Conservation (phyloP, 2,113 vertebrate species). For the Eclectus roratus region DNA sequence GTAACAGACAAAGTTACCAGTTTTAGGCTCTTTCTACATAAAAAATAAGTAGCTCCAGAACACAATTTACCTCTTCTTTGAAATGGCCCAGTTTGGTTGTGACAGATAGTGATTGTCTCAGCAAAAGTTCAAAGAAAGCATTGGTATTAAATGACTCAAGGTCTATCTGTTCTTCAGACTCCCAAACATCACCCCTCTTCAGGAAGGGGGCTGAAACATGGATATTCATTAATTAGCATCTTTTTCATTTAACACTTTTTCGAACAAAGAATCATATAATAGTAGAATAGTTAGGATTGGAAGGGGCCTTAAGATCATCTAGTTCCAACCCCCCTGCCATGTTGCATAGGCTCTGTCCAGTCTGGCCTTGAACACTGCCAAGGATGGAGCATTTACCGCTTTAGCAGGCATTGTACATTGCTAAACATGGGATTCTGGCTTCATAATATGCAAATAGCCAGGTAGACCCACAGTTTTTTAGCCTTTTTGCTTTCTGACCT, state of each 20-base stretch:
- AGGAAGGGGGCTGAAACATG: background rate
- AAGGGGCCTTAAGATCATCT: background rate
- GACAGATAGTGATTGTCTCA: slow-evolving; percentile 83
- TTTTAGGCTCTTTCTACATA: background rate
- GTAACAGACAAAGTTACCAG: rapidly evolving
- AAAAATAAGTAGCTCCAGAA: background rate
- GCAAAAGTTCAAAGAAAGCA: slow-evolving; percentile 83
- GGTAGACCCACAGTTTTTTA: background rate
- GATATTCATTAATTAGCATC: background rate
- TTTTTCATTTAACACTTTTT: background rate
- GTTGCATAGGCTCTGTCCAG: background rate
- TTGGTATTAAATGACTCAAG: slow-evolving; percentile 85
- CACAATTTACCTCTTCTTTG: slow-evolving; percentile 79
- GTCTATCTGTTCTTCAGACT: slow-evolving; percentile 83
- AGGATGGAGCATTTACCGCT: background rate
- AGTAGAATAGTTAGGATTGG: background rate
- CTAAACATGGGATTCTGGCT: background rate
- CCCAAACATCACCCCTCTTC: slow-evolving; percentile 71
- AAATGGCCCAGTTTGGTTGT: slow-evolving; percentile 80
- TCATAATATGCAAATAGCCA: background rate
- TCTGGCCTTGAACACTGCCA: background rate
- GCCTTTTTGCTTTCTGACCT: background rate
- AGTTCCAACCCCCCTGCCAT: background rate
- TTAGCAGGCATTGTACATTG: background rate
- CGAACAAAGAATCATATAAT: background rate